Evolutionary conservation across 1,140 invertebrate species (phyloP).

Genomic region (Xylocopa sonorina): DNA sequence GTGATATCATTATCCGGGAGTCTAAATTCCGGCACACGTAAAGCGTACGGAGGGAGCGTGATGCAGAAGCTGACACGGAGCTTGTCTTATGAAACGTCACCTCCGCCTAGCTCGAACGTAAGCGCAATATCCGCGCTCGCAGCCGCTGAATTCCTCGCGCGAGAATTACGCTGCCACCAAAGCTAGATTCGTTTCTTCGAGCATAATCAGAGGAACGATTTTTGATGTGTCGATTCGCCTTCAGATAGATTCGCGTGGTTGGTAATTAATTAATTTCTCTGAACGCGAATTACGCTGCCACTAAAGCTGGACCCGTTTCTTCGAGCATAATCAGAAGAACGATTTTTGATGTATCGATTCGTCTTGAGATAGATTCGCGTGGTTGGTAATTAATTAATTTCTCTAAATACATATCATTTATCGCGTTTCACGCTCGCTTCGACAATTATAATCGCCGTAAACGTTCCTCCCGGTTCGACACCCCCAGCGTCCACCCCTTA

Average conservation of each 20-base stretch:
- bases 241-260: neutral
- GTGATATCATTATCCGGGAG: conserved; percentile 28
- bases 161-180: no score
- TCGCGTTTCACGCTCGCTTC: neutral
- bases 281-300: no score
- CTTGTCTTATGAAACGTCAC: conserved; percentile 23
- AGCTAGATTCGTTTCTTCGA: no score
- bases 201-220: no score
- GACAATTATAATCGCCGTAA: conserved; percentile 21
- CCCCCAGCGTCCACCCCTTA: neutral
- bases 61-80: conserved; percentile 19
- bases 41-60: conserved; percentile 12
- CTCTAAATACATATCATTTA: neutral
- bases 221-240: no score
- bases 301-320: no score
- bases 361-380: neutral
- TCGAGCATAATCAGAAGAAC: no score
- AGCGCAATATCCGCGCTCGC: conserved; percentile 2
- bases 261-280: no score
- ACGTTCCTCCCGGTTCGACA: conserved; percentile 1
- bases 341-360: no score
- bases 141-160: no score
- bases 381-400: conserved; percentile 20
- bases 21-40: conserved; percentile 10
- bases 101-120: neutral